These are phyloP conservation scores for Brachylomia viminalis DNA, from an alignment of 2,888 invertebrate genomes.

Conservation along the genomic window DNA sequence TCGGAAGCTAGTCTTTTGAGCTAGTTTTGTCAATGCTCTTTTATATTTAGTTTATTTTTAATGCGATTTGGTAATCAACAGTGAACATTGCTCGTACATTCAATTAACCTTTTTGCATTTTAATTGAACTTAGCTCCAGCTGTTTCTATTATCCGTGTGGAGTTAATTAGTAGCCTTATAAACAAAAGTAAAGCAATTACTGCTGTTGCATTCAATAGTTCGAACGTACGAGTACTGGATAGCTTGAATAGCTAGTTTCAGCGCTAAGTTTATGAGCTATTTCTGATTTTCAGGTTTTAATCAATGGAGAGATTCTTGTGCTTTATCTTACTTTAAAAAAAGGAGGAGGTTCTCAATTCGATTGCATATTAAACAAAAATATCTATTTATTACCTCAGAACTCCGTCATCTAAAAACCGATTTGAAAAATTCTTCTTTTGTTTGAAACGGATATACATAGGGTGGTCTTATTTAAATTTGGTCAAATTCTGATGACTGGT, in stretches of 20 bases:
- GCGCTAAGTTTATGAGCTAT: conserved; percentile 8
- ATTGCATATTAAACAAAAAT: too few species aligned
- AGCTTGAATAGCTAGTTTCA: conserved; percentile 19
- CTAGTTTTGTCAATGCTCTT: too few species aligned
- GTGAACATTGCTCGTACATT: not conserved
- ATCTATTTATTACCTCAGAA: too few species aligned
- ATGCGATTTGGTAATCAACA: not conserved
- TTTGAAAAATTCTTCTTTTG: too few species aligned
- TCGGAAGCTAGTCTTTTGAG: too few species aligned
- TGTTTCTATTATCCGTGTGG: not conserved
- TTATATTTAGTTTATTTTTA: too few species aligned
- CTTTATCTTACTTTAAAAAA: too few species aligned
- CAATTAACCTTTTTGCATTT: not conserved
- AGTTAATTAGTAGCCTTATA: conserved; percentile 26
- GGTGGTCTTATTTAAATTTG: too few species aligned
- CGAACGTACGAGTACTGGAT: conserved; percentile 15
- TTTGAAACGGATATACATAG: too few species aligned
- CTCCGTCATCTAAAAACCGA: too few species aligned
- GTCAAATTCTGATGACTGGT: too few species aligned
- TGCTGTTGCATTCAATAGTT: conserved; percentile 29
- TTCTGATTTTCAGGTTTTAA: conserved; percentile 23
- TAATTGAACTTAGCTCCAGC: not conserved
- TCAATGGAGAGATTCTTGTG: not conserved
- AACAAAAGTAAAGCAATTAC: conserved; percentile 38
- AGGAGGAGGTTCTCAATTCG: too few species aligned